Conservation (phyloP, 2,888 invertebrate genomes). For the Rhyacophila evoluta region DNA sequence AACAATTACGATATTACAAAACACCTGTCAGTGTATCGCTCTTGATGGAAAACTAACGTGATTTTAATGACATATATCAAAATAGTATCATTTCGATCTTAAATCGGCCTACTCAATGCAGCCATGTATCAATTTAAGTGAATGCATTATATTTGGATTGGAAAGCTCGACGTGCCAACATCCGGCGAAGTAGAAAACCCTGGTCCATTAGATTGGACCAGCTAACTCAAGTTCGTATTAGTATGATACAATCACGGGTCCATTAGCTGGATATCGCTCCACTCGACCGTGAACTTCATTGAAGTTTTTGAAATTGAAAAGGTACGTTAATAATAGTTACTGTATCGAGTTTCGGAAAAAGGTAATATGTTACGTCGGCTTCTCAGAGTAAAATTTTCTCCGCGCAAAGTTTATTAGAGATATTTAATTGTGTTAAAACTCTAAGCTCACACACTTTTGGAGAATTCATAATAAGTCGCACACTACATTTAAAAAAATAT, state of each 20-base stretch:
- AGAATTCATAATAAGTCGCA: too few relatives aligned
- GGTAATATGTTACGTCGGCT: background rate
- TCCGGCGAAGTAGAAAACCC: conserved; percentile 4
- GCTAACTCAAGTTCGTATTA: background rate
- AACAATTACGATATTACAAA: too few relatives aligned
- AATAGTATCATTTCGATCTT: background rate
- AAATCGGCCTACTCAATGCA: background rate
- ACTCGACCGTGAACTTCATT: conserved; percentile 22
- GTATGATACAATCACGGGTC: background rate
- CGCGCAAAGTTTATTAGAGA: too few relatives aligned
- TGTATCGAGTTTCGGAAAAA: background rate
- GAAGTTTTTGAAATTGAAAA: conserved; percentile 5
- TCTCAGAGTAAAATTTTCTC: too few relatives aligned
- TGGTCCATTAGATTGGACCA: conserved; percentile 10
- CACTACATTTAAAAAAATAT: too few relatives aligned
- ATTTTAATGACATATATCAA: conserved; percentile 6
- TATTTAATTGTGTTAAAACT: too few relatives aligned
- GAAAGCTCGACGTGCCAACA: background rate
- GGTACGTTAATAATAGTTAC: too few relatives aligned
- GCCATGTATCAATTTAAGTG: conserved; percentile 15
- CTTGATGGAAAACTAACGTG: background rate
- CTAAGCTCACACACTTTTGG: too few relatives aligned
- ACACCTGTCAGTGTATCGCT: background rate
- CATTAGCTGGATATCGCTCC: background rate
- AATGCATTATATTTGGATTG: conserved; percentile 5